Evolutionary conservation across 2,797 vertebrate genomes (phyloP).

Genomic region (Salmo trutta): DNA sequence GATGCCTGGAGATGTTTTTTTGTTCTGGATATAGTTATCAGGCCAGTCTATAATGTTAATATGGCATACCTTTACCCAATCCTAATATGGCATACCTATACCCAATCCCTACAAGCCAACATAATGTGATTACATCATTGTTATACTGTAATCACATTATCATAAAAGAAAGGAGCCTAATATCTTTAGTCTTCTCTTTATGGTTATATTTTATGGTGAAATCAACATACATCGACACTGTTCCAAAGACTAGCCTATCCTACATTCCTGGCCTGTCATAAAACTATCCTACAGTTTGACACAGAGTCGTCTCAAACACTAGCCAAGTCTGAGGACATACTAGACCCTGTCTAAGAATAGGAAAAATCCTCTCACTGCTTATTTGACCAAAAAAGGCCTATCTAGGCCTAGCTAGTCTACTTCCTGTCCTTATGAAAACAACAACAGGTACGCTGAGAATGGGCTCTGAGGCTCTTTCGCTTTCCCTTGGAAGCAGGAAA

Average conservation of each 20-base stretch:
- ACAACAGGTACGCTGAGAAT: slow-evolving; percentile 1
- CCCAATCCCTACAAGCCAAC: too few relatives aligned
- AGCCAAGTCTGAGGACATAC: not conserved
- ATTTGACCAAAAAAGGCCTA: slow-evolving; percentile 20
- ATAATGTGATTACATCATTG: too few relatives aligned
- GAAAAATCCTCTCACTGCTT: not conserved
- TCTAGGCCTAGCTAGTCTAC: slow-evolving; percentile 7
- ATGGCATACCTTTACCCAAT: too few relatives aligned
- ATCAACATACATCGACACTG: slow-evolving; percentile 4
- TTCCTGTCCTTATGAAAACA: slow-evolving; percentile 27
- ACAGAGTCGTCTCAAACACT: not conserved
- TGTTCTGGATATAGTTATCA: not conserved
- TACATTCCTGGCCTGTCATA: not conserved
- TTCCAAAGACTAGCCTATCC: not conserved
- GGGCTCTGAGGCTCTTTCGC: not conserved
- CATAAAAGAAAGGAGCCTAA: not conserved
- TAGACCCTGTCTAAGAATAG: not conserved
- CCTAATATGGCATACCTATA: too few relatives aligned
- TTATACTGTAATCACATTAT: not conserved
- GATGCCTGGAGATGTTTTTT: not conserved
- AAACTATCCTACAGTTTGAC: not conserved
- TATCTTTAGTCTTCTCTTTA: too few relatives aligned
- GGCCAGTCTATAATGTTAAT: too few relatives aligned
- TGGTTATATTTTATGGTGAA: not conserved
- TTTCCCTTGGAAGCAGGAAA: not conserved